A percentile compares a stretch with the other conserved stretches of the same genome.
Conservation (phyloP, 2,797 vertebrate species). For the Bryconaethiops microstoma region DNA sequence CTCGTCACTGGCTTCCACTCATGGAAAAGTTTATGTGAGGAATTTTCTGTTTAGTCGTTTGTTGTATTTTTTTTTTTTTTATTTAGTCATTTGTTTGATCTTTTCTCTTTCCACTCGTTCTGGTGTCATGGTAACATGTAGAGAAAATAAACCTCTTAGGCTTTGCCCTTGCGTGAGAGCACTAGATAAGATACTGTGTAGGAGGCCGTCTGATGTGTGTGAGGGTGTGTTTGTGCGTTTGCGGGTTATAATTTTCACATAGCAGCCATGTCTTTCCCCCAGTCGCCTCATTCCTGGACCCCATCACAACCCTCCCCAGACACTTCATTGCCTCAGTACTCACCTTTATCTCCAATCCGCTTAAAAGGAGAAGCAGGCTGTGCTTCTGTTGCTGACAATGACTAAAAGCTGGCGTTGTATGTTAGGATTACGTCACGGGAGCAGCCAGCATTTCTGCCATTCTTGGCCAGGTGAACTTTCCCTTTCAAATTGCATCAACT, state of each 20-base stretch:
- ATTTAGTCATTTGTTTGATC: conserved; percentile 6
- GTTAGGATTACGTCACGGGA: not conserved
- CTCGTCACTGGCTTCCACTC: not conserved
- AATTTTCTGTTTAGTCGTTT: conserved; percentile 15
- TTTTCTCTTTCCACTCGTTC: not conserved
- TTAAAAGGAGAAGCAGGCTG: not conserved
- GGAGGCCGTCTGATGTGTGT: conserved; percentile 36
- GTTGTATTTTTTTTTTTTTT: conserved; percentile 6
- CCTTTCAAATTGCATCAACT: not conserved
- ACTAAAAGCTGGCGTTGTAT: not conserved
- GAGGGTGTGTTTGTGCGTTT: conserved; percentile 36
- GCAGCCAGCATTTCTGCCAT: not conserved
- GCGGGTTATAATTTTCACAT: conserved; percentile 31
- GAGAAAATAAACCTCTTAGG: conserved; percentile 38
- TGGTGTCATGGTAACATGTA: conserved; percentile 27
- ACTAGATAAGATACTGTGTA: conserved; percentile 29
- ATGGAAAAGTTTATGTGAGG: conserved; percentile 5
- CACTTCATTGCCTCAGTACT: not conserved
- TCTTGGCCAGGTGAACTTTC: not conserved
- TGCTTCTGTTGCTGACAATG: not conserved
- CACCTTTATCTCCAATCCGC: not conserved
- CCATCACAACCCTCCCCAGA: not conserved
- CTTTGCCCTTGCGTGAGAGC: conserved; percentile 45
- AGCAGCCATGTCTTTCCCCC: conserved; percentile 6
- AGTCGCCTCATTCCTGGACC: conserved; percentile 29